Percentiles rank a stretch among this genome's conserved stretches.
Evolutionary conservation across 2,888 invertebrate genomes (phyloP).

Genomic region (Mythimna loreyi): DNA sequence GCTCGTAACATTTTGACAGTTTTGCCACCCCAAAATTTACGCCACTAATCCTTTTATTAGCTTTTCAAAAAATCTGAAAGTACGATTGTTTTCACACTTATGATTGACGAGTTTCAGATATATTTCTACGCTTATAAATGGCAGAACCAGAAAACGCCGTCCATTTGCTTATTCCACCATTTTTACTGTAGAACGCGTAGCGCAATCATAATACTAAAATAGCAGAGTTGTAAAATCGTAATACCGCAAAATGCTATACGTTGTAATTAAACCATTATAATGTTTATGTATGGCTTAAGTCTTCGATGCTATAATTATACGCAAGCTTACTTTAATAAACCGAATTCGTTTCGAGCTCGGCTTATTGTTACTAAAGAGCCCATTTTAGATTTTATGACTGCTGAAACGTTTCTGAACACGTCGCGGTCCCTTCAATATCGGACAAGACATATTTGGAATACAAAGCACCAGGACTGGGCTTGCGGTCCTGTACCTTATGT

Average conservation of each 20-base stretch:
- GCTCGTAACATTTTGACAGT: no score
- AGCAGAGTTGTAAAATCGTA: constrained; percentile 14
- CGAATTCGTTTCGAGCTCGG: constrained; percentile 37
- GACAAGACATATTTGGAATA: constrained; percentile 75
- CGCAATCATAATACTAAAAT: background rate
- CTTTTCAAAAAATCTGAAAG: background rate
- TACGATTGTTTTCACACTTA: background rate
- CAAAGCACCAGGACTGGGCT: constrained; percentile 68
- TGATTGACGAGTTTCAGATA: background rate
- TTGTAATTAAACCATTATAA: constrained; percentile 28
- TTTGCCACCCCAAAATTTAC: no score
- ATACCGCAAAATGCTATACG: constrained; percentile 21
- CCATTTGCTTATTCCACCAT: no score
- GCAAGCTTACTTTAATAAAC: constrained; percentile 36
- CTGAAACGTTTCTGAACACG: constrained; percentile 56
- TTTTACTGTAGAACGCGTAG: no score
- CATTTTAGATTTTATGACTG: constrained; percentile 61
- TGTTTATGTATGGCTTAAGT: constrained; percentile 34
- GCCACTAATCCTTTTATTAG: background rate
- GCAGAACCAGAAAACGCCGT: background rate
- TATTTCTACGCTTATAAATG: background rate
- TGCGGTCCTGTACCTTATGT: constrained; percentile 65
- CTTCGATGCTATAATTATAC: constrained; percentile 33
- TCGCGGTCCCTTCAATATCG: constrained; percentile 34
- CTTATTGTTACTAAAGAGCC: constrained; percentile 46